Evolutionary conservation across 1,140 invertebrate species (phyloP).

Genomic region (Drosophila oshimai): DNA sequence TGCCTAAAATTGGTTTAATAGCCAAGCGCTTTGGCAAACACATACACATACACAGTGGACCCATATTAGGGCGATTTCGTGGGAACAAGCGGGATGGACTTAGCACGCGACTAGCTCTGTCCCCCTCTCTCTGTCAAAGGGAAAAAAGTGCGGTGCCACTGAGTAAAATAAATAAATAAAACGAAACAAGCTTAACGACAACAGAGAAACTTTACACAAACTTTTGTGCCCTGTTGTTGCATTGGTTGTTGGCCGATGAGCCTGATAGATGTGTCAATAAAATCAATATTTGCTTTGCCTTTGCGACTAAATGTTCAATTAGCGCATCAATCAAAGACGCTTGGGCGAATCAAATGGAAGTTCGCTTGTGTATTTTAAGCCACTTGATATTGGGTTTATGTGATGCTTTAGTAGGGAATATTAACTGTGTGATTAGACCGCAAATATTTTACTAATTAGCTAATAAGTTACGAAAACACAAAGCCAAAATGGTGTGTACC

Average conservation of each 20-base stretch:
- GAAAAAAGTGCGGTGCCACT: conserved; percentile 30
- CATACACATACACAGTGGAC: conserved; percentile 8
- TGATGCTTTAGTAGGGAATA: conserved; percentile 32
- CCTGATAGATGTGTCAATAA: conserved; percentile 56
- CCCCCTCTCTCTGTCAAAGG: conserved; percentile 25
- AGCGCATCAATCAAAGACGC: conserved; percentile 59
- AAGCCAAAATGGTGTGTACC: conserved; percentile 2
- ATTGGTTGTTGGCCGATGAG: conserved; percentile 19
- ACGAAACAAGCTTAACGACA: conserved; percentile 36
- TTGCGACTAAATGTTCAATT: conserved; percentile 64
- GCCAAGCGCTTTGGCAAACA: conserved; percentile 38
- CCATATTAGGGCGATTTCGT: conserved; percentile 33
- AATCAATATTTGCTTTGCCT: conserved; percentile 64
- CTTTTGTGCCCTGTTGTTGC: conserved; percentile 28
- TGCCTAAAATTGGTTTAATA: conserved; percentile 64
- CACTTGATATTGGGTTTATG: conserved; percentile 31
- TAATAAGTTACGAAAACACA: conserved; percentile 47
- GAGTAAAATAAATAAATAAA: conserved; percentile 51
- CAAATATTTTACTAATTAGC: conserved; percentile 70
- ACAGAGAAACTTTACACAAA: conserved; percentile 56
- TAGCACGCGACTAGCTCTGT: not conserved
- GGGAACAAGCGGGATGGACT: conserved; percentile 9
- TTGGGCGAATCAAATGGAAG: conserved; percentile 32
- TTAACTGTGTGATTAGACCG: conserved; percentile 36
- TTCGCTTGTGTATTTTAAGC: conserved; percentile 9